Evolutionary conservation across 1,140 invertebrate genomes (phyloP).

Genomic region (Homalodisca vitripennis): DNA sequence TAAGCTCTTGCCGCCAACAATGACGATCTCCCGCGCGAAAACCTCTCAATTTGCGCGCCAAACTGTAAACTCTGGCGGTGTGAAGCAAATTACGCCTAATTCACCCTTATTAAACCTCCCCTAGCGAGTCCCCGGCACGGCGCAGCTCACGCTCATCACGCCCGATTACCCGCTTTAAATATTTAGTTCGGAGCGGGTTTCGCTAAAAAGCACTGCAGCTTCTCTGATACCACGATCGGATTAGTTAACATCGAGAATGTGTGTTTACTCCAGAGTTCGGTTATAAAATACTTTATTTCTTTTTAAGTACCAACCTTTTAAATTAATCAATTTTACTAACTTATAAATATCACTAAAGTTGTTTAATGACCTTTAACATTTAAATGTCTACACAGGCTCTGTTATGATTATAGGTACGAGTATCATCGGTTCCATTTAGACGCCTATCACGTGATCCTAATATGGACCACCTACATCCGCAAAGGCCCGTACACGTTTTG

Average conservation of each 20-base stretch:
- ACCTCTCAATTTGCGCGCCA: constrained; percentile 25
- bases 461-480: no score
- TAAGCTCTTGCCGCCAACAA: constrained; percentile 19
- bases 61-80: constrained; percentile 15
- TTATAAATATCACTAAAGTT: not conserved
- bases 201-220: not conserved
- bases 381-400: no score
- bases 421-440: no score
- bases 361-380: not conserved
- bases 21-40: constrained; percentile 14
- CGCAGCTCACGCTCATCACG: no score
- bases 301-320: not conserved
- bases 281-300: no score
- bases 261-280: not conserved
- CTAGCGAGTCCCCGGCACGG: not conserved
- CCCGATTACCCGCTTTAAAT: constrained; percentile 16
- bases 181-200: constrained; percentile 17
- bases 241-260: not conserved
- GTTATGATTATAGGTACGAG: no score
- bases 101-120: not conserved
- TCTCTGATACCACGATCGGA: not conserved
- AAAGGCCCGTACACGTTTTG: no score
- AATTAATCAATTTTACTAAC: not conserved
- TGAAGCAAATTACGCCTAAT: constrained; percentile 10
- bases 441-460: no score